Evolutionary conservation across 2,113 vertebrate genomes (phyloP).

Genomic region (Oriolus oriolus): DNA sequence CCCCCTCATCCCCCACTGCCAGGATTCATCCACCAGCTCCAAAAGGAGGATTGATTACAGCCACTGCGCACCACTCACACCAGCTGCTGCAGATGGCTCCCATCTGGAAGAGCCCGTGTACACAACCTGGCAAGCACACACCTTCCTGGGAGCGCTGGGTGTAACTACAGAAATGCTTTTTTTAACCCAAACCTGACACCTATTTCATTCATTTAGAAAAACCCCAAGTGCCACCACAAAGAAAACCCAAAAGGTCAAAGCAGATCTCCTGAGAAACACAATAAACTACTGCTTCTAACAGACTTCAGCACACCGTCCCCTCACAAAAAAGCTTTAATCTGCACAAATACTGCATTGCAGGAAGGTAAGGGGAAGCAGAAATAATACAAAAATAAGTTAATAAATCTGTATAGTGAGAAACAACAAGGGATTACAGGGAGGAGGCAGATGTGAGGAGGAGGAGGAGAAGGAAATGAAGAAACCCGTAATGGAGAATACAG

Average conservation of each 20-base stretch:
- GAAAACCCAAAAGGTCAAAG: neutral
- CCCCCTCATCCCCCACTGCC: neutral
- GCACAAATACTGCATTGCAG: neutral
- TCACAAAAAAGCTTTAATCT: neutral
- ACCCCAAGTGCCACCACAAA: neutral
- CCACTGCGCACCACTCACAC: rapidly evolving
- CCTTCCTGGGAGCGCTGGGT: neutral
- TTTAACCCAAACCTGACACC: neutral
- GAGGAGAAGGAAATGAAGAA: neutral
- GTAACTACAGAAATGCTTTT: neutral
- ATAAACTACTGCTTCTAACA: neutral
- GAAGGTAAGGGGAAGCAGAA: neutral
- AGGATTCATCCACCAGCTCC: neutral
- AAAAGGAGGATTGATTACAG: neutral
- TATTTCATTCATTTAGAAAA: neutral
- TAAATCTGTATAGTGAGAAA: neutral
- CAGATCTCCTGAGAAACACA: neutral
- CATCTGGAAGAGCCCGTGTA: rapidly evolving
- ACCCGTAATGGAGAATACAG: neutral
- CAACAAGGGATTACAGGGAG: neutral
- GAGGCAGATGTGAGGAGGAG: neutral
- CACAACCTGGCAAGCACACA: neutral
- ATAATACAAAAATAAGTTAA: neutral
- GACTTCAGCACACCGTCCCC: rapidly evolving
- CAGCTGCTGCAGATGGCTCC: neutral